These are phyloP conservation scores for Drosophila hamatofila DNA, from an alignment of 2,888 invertebrate genomes.

Conservation along the genomic window DNA sequence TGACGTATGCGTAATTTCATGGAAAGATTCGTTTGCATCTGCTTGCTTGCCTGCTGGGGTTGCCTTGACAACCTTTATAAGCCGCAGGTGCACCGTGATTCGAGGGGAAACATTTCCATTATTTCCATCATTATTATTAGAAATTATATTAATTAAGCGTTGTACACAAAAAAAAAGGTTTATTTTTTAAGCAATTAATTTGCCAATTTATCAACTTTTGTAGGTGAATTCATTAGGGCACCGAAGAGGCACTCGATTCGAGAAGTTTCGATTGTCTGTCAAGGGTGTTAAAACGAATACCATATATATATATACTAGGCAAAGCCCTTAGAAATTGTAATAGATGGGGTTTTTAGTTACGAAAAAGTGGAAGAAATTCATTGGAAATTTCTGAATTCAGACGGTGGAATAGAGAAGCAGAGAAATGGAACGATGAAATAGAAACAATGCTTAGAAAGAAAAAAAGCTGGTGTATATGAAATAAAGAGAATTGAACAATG, in stretches of 20 bases:
- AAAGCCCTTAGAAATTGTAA: no score
- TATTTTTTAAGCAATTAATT: conserved; percentile 21
- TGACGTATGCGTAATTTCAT: conserved; percentile 74
- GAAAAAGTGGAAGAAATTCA: not conserved
- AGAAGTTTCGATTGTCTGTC: not conserved
- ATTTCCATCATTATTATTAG: not conserved
- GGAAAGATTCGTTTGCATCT: conserved; percentile 9
- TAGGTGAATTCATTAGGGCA: conserved; percentile 1
- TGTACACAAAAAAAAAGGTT: conserved; percentile 4
- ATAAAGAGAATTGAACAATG: no score
- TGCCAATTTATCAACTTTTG: conserved; percentile 1
- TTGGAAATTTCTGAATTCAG: not conserved
- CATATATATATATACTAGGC: not conserved
- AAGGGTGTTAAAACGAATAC: not conserved
- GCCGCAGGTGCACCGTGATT: not conserved
- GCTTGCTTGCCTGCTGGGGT: conserved; percentile 9
- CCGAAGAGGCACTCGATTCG: not conserved
- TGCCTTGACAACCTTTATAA: conserved; percentile 23
- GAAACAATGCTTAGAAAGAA: no score
- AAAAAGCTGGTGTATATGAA: no score
- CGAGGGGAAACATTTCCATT: not conserved
- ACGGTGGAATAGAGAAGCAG: not conserved
- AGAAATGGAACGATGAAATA: no score
- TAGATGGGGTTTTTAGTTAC: not conserved
- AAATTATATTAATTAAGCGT: conserved; percentile 23